Evolutionary conservation across 2,888 invertebrate genomes (phyloP).

Genomic region (Idaea biselata): DNA sequence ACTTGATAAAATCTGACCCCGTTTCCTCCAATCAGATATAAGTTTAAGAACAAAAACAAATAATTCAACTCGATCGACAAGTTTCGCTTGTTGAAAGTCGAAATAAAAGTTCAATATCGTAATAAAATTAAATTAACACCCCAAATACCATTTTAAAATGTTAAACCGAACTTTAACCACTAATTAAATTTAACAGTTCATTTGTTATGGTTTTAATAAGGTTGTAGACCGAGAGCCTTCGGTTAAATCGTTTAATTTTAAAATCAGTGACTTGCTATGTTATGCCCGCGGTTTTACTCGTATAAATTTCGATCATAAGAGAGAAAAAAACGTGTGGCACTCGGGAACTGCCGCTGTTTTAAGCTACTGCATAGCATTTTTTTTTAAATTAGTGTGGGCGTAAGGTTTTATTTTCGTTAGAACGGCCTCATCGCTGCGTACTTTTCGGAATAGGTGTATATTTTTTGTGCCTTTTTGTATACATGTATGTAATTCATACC

Average conservation of each 20-base stretch:
- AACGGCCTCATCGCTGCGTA: no score
- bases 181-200: slow-evolving; percentile 24
- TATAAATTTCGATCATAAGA: no score
- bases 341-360: no score
- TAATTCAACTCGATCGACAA: background rate
- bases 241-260: background rate
- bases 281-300: no score
- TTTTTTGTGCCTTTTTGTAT: no score
- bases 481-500: no score
- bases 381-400: no score
- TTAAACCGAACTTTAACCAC: slow-evolving; percentile 17
- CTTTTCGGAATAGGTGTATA: no score
- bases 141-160: slow-evolving; percentile 28
- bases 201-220: slow-evolving; percentile 18
- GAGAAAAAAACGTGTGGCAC: no score
- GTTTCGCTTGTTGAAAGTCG: slow-evolving; percentile 12
- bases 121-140: slow-evolving; percentile 43
- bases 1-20: background rate
- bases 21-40: slow-evolving; percentile 12
- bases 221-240: slow-evolving; percentile 3
- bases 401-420: no score
- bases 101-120: slow-evolving; percentile 39
- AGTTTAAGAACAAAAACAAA: slow-evolving; percentile 14
- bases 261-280: no score
- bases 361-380: no score